Conservation (phyloP, 2,113 vertebrate genomes). For the Cyanoramphus novaezelandiae region DNA sequence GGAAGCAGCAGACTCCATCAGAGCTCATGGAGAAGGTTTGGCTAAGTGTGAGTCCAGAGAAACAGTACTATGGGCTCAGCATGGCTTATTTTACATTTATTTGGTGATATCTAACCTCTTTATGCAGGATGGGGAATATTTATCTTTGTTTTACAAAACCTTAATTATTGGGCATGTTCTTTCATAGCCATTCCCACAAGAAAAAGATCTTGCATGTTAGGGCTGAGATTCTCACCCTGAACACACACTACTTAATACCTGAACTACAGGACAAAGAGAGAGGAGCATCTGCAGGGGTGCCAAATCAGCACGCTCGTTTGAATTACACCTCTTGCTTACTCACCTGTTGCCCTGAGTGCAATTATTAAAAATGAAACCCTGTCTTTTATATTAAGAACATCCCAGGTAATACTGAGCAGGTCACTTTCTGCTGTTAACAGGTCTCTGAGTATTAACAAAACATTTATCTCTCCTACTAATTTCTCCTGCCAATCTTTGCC, state of each 20-base stretch:
- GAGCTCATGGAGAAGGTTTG: fast-evolving
- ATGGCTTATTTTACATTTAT: background rate
- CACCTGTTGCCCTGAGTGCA: background rate
- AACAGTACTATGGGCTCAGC: background rate
- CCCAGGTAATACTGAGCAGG: background rate
- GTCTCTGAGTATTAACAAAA: background rate
- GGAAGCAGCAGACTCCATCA: background rate
- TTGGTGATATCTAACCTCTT: background rate
- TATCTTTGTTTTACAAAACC: background rate
- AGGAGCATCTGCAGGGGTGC: background rate
- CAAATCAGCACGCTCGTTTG: background rate
- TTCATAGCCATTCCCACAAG: background rate
- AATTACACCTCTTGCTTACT: background rate
- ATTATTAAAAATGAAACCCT: background rate
- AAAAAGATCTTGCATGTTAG: background rate
- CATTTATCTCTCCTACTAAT: background rate
- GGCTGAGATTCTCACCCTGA: background rate
- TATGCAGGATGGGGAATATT: background rate
- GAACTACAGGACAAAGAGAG: background rate
- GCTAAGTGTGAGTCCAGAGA: background rate
- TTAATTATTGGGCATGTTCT: background rate
- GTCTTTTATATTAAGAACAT: background rate
- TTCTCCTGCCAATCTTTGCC: background rate
- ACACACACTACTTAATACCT: fast-evolving
- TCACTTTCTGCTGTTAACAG: fast-evolving